Conservation (phyloP, 2,113 vertebrate genomes). For the Anhinga rufa region DNA sequence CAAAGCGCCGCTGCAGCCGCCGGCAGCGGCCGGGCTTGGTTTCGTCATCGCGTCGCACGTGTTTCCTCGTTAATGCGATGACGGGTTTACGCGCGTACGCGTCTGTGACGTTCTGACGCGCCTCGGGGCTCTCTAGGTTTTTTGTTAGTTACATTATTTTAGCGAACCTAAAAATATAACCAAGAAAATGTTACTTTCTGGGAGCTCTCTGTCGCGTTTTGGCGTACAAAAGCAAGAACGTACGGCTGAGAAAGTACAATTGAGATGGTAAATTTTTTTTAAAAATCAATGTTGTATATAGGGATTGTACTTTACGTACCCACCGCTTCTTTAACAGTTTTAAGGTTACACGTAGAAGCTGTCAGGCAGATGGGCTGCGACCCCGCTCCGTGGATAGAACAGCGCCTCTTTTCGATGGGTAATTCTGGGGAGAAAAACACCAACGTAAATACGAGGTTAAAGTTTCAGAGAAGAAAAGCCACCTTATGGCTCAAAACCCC, state of each 20-base stretch:
- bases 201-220: background rate
- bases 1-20: no score
- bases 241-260: background rate
- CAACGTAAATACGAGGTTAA: background rate
- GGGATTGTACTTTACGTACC: background rate
- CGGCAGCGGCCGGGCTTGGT: no score
- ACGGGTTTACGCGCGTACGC: rapidly evolving
- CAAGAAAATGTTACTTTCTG: background rate
- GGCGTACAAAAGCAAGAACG: background rate
- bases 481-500: background rate
- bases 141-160: background rate
- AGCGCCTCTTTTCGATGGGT: background rate
- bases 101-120: background rate
- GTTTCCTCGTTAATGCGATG: rapidly evolving
- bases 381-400: background rate
- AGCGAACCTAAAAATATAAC: background rate
- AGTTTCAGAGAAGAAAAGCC: background rate
- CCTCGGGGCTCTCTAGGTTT: background rate
- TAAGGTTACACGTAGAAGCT: background rate
- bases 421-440: background rate
- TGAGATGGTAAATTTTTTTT: no score
- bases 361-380: background rate
- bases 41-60: no score
- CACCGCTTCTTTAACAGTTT: background rate
- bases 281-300: background rate